Evolutionary conservation across 2,888 invertebrate genomes (phyloP).

Genomic region (Rhyacophila evoluta): DNA sequence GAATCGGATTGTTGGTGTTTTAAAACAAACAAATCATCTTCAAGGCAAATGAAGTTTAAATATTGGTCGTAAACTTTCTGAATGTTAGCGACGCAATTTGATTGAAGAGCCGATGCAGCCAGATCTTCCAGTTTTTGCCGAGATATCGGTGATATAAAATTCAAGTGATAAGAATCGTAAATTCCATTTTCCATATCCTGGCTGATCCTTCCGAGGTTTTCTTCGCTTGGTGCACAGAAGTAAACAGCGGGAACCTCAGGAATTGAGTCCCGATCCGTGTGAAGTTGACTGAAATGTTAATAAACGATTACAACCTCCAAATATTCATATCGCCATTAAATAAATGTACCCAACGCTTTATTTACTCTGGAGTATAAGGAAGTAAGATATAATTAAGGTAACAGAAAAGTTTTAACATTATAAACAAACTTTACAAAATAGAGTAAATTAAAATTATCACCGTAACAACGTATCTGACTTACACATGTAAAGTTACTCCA

Average conservation of each 20-base stretch:
- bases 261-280: conserved; percentile 91
- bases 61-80: conserved; percentile 99
- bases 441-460: too few species aligned
- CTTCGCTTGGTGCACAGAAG: conserved; percentile 96
- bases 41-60: conserved; percentile 96
- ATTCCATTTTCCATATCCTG: conserved; percentile 89
- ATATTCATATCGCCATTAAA: too few species aligned
- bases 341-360: too few species aligned
- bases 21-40: conserved; percentile 96
- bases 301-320: too few species aligned
- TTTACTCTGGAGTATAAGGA: too few species aligned
- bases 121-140: conserved; percentile 95
- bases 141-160: conserved; percentile 96
- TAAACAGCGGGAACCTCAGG: conserved; percentile 99
- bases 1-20: conserved; percentile 92
- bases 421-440: too few species aligned
- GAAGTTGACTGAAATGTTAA: conserved; percentile 75
- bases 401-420: too few species aligned
- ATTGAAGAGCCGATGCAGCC: conserved; percentile 91
- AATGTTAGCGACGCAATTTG: conserved; percentile 91
- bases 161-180: conserved; percentile 96
- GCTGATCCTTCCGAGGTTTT: conserved; percentile 93
- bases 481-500: conserved; percentile 98
- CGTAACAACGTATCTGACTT: conserved; percentile 69
- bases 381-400: too few species aligned